Evolutionary conservation across 2,888 invertebrate species (phyloP), one percentile per base, ranked within the genome.

Genomic region (Sipunculus nudus): DNA sequence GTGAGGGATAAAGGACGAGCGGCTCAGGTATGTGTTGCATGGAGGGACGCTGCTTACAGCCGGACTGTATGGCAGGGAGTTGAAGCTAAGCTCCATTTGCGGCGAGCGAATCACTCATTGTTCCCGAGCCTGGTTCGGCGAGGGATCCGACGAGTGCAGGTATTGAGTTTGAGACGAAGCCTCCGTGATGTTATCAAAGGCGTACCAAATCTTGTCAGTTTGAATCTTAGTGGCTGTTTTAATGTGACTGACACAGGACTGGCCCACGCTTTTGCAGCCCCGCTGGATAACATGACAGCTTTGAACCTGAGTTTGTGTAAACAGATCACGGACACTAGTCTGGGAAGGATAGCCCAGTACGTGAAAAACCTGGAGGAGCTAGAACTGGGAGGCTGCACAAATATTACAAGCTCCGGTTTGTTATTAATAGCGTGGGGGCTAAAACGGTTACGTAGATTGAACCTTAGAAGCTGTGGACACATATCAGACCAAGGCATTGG

Each of bases 1-100:
- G 92, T 94, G 43, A 87, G 90, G 72, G 96, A 95, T 85, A 89
- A 93, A 80, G 96, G 96, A 2, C 87, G 92, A 43, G 95, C 92
- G 23, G 93, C 95, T 2, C 94, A 94, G 85, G 94, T 95, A 66
- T 85, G 85, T 71, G 63, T 89, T 58, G 86, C 91, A 60, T 96
- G 96, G 95, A 87, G 94, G 62, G 95, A 96, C 79, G 95, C 95
- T 46, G 92, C 93, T 31, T 95, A 96, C 84, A 91, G 92, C 75
- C 91, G 93, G 74, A 92, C 92, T 40, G 94, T 96, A 23, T 96
- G 96, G 96, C 89, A 93, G 72, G 94, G 94, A 53, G 94, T 94
- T 32, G 94, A 94, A 81, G 95, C 96, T 0, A 91, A 92, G 73
- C 85, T 96, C 66, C 96, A 96, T 82, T 87, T 96, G 50, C 88